Conservation (phyloP, 2,113 vertebrate species). For the Pterocles gutturalis region DNA sequence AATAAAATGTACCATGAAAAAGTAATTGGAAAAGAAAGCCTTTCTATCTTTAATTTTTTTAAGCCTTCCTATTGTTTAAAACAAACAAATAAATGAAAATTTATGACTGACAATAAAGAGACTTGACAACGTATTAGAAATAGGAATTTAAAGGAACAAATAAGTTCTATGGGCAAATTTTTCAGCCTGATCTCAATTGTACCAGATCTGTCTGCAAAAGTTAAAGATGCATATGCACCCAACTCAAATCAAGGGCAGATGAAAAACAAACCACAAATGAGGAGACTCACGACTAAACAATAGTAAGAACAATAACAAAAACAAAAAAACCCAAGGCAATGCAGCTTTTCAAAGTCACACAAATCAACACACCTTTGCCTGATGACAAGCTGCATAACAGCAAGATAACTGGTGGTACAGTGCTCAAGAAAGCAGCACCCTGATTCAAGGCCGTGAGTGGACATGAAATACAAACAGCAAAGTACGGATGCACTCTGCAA, state of each 20-base stretch:
- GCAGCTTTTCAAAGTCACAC: neutral
- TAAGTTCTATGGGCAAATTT: neutral
- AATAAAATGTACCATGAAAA: neutral
- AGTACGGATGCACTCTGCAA: too few species aligned
- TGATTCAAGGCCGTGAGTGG: neutral
- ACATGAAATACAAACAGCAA: neutral
- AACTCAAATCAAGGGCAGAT: neutral
- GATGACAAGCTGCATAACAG: neutral
- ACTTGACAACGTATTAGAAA: neutral
- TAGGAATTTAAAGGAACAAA: neutral
- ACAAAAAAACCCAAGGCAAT: neutral
- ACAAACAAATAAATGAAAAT: neutral
- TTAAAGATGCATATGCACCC: neutral
- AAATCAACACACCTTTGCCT: neutral
- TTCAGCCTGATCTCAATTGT: neutral
- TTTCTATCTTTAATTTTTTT: neutral
- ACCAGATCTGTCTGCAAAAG: neutral
- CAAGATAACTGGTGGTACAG: neutral
- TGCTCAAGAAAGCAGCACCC: neutral
- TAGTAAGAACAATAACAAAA: neutral
- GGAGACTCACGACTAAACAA: neutral
- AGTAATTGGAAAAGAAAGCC: neutral
- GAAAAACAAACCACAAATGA: neutral
- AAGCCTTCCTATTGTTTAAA: neutral
- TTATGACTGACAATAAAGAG: neutral